phyloP scores from a whole-genome alignment of 2,113 vertebrate genomes.

The Oriolus oriolus region DNA sequence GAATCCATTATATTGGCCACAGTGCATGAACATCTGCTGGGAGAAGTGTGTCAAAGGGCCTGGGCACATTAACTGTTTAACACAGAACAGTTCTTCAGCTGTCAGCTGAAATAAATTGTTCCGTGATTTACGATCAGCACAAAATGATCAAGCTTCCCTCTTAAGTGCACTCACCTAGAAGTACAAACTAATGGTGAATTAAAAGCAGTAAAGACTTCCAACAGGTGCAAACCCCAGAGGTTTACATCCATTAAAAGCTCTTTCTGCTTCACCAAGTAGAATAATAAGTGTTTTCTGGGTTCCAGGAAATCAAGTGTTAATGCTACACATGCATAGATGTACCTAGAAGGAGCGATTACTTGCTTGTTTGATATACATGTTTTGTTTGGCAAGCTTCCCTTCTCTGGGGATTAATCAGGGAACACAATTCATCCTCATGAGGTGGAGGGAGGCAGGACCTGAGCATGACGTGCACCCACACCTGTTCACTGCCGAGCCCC shows the following conservation, averaged over 20 bases:
- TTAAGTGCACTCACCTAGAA: not conserved
- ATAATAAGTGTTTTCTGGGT: not conserved
- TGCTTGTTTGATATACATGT: not conserved
- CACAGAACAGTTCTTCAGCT: not conserved
- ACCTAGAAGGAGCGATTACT: not conserved
- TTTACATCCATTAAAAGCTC: not conserved
- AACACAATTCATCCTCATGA: not conserved
- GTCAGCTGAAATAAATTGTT: not conserved
- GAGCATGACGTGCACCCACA: not conserved
- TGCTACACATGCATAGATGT: not conserved
- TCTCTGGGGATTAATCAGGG: not conserved
- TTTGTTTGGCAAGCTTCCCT: not conserved
- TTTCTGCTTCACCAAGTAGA: not conserved
- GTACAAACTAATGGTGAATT: not conserved
- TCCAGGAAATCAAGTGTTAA: not conserved
- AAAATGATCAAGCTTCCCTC: not conserved
- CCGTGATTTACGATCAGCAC: not conserved
- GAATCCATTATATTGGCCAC: not conserved
- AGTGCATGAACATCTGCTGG: not conserved
- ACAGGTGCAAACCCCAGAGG: not conserved
- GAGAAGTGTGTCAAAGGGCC: conserved; percentile 23
- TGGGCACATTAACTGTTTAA: conserved; percentile 10
- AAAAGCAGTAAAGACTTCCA: not conserved
- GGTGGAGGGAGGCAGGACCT: not conserved
- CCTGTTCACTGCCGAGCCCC: not conserved